Base-by-base conservation (phyloP, 2,113 vertebrate genomes). In the Synchiropus splendidus region DNA sequence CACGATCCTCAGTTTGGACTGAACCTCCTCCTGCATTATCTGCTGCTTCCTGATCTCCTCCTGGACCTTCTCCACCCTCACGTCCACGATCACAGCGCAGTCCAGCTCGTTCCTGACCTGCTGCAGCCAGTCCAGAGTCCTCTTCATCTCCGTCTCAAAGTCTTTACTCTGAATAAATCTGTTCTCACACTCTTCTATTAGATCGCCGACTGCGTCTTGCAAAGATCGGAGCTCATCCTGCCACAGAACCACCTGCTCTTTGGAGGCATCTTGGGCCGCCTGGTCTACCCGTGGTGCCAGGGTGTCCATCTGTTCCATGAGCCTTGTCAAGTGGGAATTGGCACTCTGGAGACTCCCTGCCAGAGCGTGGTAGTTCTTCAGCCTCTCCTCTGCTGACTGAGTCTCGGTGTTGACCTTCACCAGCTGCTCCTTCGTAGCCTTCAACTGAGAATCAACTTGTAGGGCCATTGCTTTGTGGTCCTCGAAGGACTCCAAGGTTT, bases 21-120 rank as follows among this genome's bases (percentile, higher is more conserved):
- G 91, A 0, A 94, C 89, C 75, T 98, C 94, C 30, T 98, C 92
- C 70, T 97, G 92, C 48, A 94, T 88, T 58, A 97, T 94, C 49
- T 98, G 94, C 68, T 89, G 86, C 66, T 91, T 97, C 21, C 94
- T 58, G 68, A 98, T 93, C 78, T 96, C 94, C 72, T 98, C 92
- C 61, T 98, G 92, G 47, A 97, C 87, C 51, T 76, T 91, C 67
- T 88, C 90, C 27, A 93, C 82, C 61, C 83, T 86, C 35, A 89
- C 83, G n/a, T 92, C 90, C 56, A 92, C 85, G 30, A 80, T 77
- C 15, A 92, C 39, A 0, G 86, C 86, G 36, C 74, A 84, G 36
- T 67, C 81, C 18, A 96, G 83, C 9, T 95, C 91, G 1, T 84
- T 80, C 58, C 87, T 85, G 42, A 92, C 83, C 41, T 86, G 80